Percentiles rank a stretch among this genome's conserved stretches.
Evolutionary conservation across 1,140 invertebrate genomes (phyloP).

Genomic region (Andricus grossulariae): DNA sequence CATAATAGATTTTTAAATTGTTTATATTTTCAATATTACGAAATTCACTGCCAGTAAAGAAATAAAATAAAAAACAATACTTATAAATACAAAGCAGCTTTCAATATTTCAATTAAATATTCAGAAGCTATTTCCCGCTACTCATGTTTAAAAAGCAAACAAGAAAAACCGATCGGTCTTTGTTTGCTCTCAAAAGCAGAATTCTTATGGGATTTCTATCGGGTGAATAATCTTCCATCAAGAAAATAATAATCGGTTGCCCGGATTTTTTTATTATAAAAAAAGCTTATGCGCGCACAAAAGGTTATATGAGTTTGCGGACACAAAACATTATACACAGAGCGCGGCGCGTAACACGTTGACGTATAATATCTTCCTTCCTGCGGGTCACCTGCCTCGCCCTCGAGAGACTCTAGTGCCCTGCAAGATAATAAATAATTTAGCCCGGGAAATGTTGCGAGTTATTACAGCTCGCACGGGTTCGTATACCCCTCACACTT

Average conservation of each 20-base stretch:
- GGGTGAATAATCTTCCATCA: background rate
- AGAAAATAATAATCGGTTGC: background rate
- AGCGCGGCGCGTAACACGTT: conserved; percentile 36
- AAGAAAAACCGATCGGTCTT: too few species aligned
- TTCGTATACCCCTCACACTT: conserved; percentile 39
- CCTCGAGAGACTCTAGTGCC: conserved; percentile 43
- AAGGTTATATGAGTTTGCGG: conserved; percentile 39
- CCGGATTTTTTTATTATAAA: background rate
- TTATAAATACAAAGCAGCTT: too few species aligned
- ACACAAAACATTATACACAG: conserved; percentile 36
- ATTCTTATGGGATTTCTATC: background rate
- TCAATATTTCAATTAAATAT: too few species aligned
- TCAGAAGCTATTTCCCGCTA: too few species aligned
- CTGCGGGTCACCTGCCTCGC: conserved; percentile 42
- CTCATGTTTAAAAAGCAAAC: too few species aligned
- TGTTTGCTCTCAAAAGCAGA: too few species aligned
- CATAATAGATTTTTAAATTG: too few species aligned
- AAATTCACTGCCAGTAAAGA: too few species aligned
- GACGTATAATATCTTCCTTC: conserved; percentile 59
- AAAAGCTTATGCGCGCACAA: conserved; percentile 36
- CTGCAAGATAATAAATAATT: conserved; percentile 61
- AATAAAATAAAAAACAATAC: too few species aligned
- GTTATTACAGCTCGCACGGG: conserved; percentile 55
- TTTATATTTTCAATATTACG: too few species aligned
- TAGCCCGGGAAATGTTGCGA: conserved; percentile 59